Conservation (phyloP, 2,888 invertebrate genomes). For the Volucella inanis region DNA sequence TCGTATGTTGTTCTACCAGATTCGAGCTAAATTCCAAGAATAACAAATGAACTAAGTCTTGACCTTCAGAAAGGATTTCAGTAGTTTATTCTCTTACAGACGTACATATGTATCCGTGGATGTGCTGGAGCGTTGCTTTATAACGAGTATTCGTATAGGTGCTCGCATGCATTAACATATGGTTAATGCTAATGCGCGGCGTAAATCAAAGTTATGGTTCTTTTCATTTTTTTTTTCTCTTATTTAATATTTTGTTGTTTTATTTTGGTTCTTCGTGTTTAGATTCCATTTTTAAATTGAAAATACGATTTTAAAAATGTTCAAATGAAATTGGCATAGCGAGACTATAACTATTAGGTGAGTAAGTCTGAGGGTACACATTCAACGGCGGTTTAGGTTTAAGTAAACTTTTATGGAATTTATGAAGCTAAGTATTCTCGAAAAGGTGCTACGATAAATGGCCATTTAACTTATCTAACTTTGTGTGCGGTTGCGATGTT, state of each 20-base stretch:
- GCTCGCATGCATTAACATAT: slow-evolving; percentile 14
- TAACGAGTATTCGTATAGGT: neutral
- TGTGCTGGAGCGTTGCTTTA: too few species aligned
- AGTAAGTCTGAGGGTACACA: neutral
- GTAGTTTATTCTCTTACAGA: slow-evolving; percentile 7
- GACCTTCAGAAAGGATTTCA: slow-evolving; percentile 35
- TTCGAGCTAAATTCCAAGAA: too few species aligned
- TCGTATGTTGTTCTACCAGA: too few species aligned
- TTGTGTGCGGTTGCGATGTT: too few species aligned
- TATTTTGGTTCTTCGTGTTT: neutral
- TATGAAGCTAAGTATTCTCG: too few species aligned
- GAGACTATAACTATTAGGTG: neutral
- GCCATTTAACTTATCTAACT: too few species aligned
- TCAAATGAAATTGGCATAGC: slow-evolving; percentile 14
- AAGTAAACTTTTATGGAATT: too few species aligned
- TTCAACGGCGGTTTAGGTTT: too few species aligned
- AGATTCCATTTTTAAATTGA: slow-evolving; percentile 13
- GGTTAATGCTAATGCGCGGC: slow-evolving; percentile 20
- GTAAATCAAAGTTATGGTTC: slow-evolving; percentile 26
- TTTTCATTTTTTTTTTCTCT: slow-evolving; percentile 3
- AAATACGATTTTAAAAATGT: neutral
- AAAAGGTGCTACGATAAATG: too few species aligned
- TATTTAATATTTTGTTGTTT: neutral
- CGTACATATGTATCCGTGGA: too few species aligned
- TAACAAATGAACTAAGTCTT: neutral